Percentiles rank a stretch among this genome's conserved stretches.
These are phyloP conservation scores for Hyperopisus bebe DNA, from an alignment of 2,113 vertebrate species.

Conservation along the genomic window DNA sequence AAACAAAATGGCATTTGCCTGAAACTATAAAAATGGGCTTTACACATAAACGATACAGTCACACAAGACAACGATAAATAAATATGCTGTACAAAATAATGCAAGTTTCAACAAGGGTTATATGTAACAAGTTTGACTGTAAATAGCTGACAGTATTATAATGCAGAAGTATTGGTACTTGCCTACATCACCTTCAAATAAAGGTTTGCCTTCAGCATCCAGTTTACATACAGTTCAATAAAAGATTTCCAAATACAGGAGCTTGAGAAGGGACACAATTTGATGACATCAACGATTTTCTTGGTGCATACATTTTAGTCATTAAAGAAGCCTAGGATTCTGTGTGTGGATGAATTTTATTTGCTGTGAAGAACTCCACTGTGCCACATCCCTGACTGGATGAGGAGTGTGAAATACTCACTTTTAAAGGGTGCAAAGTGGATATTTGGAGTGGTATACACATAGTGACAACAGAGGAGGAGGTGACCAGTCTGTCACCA, in stretches of 20 bases:
- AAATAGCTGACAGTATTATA: neutral
- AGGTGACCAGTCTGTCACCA: neutral
- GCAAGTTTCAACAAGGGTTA: neutral
- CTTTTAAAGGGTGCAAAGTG: neutral
- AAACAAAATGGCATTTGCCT: neutral
- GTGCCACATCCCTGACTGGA: neutral
- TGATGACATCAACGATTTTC: neutral
- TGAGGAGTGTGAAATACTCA: neutral
- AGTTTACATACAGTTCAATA: neutral
- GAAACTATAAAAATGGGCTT: neutral
- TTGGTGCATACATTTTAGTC: neutral
- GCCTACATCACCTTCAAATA: neutral
- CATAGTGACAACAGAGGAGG: neutral
- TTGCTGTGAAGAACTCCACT: neutral
- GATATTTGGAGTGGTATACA: neutral
- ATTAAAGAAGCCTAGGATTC: neutral
- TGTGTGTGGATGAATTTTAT: neutral
- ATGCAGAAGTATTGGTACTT: neutral
- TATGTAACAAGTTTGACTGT: neutral
- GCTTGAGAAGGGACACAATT: neutral
- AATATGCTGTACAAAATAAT: neutral
- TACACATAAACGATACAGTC: neutral
- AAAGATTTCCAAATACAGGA: neutral
- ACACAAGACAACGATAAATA: neutral
- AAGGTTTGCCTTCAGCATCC: neutral